phyloP scores from a whole-genome alignment of 2,797 vertebrate species.

The Poliocrania exsul region DNA sequence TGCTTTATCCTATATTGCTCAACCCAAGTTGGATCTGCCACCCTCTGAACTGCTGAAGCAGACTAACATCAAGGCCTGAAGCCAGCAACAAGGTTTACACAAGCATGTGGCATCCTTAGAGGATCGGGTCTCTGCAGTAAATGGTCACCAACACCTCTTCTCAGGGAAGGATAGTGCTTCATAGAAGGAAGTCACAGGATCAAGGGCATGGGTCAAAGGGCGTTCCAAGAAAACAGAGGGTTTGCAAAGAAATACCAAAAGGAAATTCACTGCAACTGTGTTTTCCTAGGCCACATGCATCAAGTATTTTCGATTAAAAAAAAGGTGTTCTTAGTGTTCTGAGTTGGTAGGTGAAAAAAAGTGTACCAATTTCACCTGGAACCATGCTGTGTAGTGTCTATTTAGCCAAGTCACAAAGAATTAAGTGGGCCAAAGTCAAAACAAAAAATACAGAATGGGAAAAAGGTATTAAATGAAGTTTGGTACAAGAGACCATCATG shows the following conservation, averaged over 20 bases:
- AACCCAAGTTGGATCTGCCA: background rate
- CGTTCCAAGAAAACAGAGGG: background rate
- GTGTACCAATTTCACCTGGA: background rate
- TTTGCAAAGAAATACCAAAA: background rate
- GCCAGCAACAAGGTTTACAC: background rate
- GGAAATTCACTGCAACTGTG: background rate
- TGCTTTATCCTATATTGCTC: background rate
- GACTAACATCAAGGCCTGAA: background rate
- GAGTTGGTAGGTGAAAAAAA: background rate
- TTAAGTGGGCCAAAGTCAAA: background rate
- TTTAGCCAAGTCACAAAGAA: background rate
- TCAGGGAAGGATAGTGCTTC: background rate
- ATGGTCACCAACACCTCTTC: background rate
- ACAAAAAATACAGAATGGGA: background rate
- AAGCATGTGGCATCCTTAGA: background rate
- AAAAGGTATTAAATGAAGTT: background rate
- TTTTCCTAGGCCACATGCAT: background rate
- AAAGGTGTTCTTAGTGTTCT: background rate
- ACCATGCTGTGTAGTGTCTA: background rate
- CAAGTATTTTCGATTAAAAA: background rate
- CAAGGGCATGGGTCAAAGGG: accelerated
- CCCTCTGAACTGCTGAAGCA: background rate
- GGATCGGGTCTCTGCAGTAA: background rate
- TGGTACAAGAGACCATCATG: background rate
- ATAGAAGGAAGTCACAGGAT: background rate